Evolutionary conservation across 1,140 invertebrate genomes (phyloP).

Genomic region (Telenomus remus): DNA sequence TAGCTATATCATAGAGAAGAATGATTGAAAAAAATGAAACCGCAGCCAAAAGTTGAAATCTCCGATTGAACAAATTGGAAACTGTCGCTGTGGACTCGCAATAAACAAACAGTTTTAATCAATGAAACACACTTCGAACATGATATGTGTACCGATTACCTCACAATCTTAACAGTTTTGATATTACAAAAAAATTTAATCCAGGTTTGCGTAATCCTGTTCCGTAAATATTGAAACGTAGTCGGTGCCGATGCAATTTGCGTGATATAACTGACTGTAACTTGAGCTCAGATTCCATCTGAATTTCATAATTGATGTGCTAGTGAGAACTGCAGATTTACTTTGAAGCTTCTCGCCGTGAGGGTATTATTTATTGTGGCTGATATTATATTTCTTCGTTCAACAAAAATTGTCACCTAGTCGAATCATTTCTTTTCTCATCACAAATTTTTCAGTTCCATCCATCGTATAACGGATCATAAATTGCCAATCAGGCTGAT

Average conservation of each 20-base stretch:
- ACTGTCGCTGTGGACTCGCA: background rate
- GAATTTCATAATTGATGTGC: constrained; percentile 27
- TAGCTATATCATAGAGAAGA: no score
- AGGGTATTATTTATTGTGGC: no score
- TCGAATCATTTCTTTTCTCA: no score
- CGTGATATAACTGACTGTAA: constrained; percentile 2
- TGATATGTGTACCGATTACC: constrained; percentile 1
- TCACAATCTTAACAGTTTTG: background rate
- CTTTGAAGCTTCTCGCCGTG: no score
- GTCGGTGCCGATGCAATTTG: constrained; percentile 4
- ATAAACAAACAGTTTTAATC: constrained; percentile 34
- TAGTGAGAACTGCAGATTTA: constrained; percentile 1
- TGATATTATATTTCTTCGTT: no score
- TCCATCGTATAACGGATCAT: no score
- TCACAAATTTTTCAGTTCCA: no score
- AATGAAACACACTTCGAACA: constrained; percentile 11
- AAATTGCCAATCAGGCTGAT: no score
- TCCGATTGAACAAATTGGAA: no score
- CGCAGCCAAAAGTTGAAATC: no score
- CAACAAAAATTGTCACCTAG: background rate
- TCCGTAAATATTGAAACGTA: constrained; percentile 18
- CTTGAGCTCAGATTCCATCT: constrained; percentile 14
- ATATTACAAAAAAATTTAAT: constrained; percentile 10
- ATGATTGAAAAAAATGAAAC: no score
- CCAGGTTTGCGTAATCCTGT: constrained; percentile 6